Evolutionary conservation across 2,113 vertebrate genomes (phyloP).

Genomic region (Mustela nigripes): DNA sequence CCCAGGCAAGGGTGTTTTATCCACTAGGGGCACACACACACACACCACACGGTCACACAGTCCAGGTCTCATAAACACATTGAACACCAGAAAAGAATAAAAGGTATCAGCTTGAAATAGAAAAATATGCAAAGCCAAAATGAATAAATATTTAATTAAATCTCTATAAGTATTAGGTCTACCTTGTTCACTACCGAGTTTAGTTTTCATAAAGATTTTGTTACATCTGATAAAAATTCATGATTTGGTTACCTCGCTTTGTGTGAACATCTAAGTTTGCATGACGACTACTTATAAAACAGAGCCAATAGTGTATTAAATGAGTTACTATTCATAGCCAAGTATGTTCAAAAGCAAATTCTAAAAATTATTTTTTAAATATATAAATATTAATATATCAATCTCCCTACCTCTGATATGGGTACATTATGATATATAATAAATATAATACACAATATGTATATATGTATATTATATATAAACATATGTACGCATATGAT

Average conservation of each 20-base stretch:
- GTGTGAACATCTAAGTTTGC: neutral
- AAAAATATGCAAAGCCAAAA: neutral
- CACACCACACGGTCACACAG: neutral
- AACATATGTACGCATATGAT: neutral
- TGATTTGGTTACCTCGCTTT: neutral
- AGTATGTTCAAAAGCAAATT: conserved; percentile 23
- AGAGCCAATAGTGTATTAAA: neutral
- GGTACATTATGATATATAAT: neutral
- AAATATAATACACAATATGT: neutral
- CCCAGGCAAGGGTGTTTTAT: neutral
- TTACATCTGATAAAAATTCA: neutral
- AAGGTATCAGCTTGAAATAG: neutral
- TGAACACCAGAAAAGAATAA: neutral
- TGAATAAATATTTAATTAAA: neutral
- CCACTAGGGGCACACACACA: neutral
- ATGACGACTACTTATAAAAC: neutral
- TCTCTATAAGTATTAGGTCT: neutral
- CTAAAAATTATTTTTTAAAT: neutral
- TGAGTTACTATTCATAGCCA: neutral
- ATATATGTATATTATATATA: neutral
- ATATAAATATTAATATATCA: neutral
- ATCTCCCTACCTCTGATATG: neutral
- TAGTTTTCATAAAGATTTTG: neutral
- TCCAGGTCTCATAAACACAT: neutral
- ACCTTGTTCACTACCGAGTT: neutral